phyloP scores from a whole-genome alignment of 2,113 vertebrate species.

The Labeo catla region DNA sequence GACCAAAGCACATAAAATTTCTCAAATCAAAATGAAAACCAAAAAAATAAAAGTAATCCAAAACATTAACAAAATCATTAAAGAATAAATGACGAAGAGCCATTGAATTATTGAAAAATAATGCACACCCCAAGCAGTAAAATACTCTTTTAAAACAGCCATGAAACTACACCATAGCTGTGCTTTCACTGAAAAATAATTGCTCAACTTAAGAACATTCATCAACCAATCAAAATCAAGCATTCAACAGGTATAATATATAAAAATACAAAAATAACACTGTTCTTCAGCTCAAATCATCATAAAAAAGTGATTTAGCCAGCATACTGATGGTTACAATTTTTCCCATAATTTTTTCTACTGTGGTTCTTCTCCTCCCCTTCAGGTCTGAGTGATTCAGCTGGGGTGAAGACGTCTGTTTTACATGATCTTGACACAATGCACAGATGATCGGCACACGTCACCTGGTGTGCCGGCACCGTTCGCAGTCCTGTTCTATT shows the following conservation, averaged over 20 bases:
- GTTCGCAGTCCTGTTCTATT: slow-evolving; percentile 39
- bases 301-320: neutral
- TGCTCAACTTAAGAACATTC: too few relatives aligned
- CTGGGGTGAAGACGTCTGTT: neutral
- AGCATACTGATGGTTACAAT: neutral
- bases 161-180: too few relatives aligned
- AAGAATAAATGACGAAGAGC: too few relatives aligned
- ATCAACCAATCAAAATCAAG: too few relatives aligned
- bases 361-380: neutral
- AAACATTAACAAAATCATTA: too few relatives aligned
- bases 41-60: too few relatives aligned
- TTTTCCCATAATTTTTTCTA: neutral
- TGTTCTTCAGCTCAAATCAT: neutral
- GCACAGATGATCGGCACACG: neutral
- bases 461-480: neutral
- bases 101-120: too few relatives aligned
- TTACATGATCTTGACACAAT: slow-evolving; percentile 6
- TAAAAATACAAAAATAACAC: neutral
- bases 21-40: too few relatives aligned
- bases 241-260: neutral
- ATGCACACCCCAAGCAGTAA: too few relatives aligned
- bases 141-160: too few relatives aligned
- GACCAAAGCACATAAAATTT: too few relatives aligned
- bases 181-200: too few relatives aligned
- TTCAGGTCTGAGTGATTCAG: neutral